Conservation (phyloP, 2,113 vertebrate species). For the Manacus vitellinus region DNA sequence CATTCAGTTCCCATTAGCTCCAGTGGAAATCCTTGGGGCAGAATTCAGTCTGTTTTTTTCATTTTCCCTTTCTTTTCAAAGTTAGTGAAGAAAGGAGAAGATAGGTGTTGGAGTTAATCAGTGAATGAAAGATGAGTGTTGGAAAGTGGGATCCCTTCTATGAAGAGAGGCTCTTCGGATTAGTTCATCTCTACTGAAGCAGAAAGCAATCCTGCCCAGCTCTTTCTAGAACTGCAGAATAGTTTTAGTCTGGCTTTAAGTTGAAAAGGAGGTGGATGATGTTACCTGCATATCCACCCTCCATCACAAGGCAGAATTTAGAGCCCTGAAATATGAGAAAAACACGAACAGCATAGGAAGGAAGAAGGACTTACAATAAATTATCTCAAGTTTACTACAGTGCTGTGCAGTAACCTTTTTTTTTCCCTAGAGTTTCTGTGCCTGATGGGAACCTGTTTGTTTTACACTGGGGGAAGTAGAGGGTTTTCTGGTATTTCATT, state of each 20-base stretch:
- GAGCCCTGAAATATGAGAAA: not conserved
- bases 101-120: slow-evolving; percentile 3
- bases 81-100: not conserved
- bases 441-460: not conserved
- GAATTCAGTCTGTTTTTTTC: not conserved
- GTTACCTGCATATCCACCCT: not conserved
- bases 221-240: not conserved
- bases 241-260: not conserved
- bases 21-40: not conserved
- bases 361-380: not conserved
- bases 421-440: not conserved
- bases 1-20: not conserved
- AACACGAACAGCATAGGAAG: not conserved
- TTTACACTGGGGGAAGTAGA: not conserved
- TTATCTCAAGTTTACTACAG: not conserved
- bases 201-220: not conserved
- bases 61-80: not conserved
- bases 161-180: not conserved
- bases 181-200: slow-evolving; percentile 20
- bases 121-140: not conserved
- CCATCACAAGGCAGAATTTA: not conserved
- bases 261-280: not conserved
- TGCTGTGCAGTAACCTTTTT: not conserved
- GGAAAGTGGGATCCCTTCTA: not conserved
- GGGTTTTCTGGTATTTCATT: not conserved